A percentile compares a stretch with the other conserved stretches of the same genome.
These are phyloP conservation scores for Amphipoea oculea DNA, from an alignment of 2,888 invertebrate genomes.

Conservation along the genomic window DNA sequence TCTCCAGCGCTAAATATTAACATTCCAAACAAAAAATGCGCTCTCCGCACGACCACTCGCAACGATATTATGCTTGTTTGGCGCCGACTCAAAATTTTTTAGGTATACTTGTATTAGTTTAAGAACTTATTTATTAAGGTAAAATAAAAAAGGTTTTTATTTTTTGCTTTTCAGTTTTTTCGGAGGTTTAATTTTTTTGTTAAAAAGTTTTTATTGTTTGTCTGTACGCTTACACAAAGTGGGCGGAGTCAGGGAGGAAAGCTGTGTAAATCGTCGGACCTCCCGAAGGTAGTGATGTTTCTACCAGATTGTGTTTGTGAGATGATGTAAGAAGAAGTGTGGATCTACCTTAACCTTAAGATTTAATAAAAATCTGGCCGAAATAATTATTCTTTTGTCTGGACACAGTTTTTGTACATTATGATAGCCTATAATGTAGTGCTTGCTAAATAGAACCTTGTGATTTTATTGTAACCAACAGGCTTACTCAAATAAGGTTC, in stretches of 20 bases:
- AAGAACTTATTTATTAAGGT: too few relatives aligned
- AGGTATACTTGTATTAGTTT: too few relatives aligned
- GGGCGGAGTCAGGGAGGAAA: slow-evolving; percentile 11
- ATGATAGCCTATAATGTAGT: background rate
- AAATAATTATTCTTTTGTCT: too few relatives aligned
- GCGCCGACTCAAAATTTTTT: too few relatives aligned
- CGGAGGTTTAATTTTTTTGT: too few relatives aligned
- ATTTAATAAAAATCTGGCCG: background rate
- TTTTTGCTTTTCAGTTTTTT: too few relatives aligned
- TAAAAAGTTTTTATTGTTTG: too few relatives aligned
- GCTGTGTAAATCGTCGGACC: slow-evolving; percentile 41
- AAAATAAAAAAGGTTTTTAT: too few relatives aligned
- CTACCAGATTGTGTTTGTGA: slow-evolving; percentile 18
- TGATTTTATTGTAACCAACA: background rate
- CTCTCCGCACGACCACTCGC: too few relatives aligned
- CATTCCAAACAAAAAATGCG: too few relatives aligned
- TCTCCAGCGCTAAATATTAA: too few relatives aligned
- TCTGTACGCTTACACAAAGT: background rate
- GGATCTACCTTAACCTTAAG: slow-evolving; percentile 14
- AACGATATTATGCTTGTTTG: too few relatives aligned
- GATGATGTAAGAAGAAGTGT: slow-evolving; percentile 26
- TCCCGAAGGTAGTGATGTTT: slow-evolving; percentile 40
- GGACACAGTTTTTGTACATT: background rate
- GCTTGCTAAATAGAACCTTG: background rate
- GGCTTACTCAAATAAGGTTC: background rate